Evolutionary conservation across 2,113 vertebrate species (phyloP), one percentile per base, ranked within the genome.

Genomic region (Oncorhynchus kisutch): DNA sequence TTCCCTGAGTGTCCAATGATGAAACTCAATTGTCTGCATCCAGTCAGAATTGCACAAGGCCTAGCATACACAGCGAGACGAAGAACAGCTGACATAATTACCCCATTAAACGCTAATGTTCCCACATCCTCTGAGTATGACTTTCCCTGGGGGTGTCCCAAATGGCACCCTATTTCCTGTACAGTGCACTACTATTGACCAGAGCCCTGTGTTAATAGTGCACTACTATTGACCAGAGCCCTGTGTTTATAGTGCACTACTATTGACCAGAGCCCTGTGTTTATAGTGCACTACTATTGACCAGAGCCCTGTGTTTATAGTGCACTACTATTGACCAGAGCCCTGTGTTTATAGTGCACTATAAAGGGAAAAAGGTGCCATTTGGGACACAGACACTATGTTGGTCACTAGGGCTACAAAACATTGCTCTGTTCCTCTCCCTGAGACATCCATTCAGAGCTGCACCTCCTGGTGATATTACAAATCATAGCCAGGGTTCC

Each of bases 41-140:
- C 80, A 82, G 78, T 76, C 82, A 82, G 81, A 88, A 87, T 87
- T 87, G 81, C 83, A 85, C 80, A 88, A 88, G 76, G 80, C 71
- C 83, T 84, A 84, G 74, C 13, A 25, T 78, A 80, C 22, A 71
- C 75, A 78, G 83, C 73, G 68, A 31, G 18, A 45, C 67, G 18
- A 68, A 34, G 54, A 82, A 77, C 86, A 83, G 78, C 86, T 59
- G 57, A 82, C 83, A 81, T 88, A 85, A 87, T 88, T 84, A 87
- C 81, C 82, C 83, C 86, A 86, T 89, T 88, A 89, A 67, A 85
- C 88, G 79, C 82, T 79, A 87, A 88, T 86, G 83, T 87, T 83
- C 83, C 80, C 78, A 71, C 83, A 85, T 82, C 86, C 82, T 88
- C 68, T 81, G 78, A 80, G 76, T 76, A 48, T 16, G 75, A 89